Evolutionary conservation across 2,113 vertebrate species (phyloP).

Genomic region (Cyphomyrus discorhynchus): DNA sequence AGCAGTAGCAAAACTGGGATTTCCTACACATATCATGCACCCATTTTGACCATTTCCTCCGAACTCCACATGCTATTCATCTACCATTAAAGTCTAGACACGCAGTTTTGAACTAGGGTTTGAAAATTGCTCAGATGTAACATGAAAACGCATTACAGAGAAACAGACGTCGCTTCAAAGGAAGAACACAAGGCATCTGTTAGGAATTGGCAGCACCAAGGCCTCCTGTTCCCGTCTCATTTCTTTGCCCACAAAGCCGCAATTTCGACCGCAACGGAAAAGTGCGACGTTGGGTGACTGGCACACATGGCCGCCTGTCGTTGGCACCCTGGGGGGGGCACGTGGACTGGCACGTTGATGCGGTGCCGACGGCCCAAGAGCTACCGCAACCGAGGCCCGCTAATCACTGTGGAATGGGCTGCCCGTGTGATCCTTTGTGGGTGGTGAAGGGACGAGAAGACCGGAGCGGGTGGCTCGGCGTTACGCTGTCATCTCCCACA

Average conservation of each 20-base stretch:
- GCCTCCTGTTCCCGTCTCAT: not conserved
- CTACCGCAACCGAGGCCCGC: not conserved
- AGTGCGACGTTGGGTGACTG: not conserved
- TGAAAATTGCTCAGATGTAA: not conserved
- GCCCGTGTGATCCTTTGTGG: not conserved
- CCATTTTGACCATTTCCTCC: not conserved
- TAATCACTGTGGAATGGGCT: not conserved
- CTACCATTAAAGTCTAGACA: not conserved
- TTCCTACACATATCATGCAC: not conserved
- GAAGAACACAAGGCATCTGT: not conserved
- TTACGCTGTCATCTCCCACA: not conserved
- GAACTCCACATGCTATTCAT: not conserved
- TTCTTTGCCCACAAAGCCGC: not conserved
- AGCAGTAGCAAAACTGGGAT: not conserved
- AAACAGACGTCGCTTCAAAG: not conserved
- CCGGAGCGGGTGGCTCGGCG: not conserved
- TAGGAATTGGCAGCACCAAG: not conserved
- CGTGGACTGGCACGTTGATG: not conserved
- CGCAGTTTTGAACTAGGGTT: not conserved
- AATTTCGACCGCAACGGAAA: not conserved
- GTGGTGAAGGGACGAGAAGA: not conserved
- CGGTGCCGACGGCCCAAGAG: not conserved
- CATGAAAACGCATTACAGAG: not conserved
- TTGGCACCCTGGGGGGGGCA: not conserved
- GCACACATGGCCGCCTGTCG: not conserved